phyloP scores from a whole-genome alignment of 1,140 invertebrate genomes.

The Tetranychus urticae region DNA sequence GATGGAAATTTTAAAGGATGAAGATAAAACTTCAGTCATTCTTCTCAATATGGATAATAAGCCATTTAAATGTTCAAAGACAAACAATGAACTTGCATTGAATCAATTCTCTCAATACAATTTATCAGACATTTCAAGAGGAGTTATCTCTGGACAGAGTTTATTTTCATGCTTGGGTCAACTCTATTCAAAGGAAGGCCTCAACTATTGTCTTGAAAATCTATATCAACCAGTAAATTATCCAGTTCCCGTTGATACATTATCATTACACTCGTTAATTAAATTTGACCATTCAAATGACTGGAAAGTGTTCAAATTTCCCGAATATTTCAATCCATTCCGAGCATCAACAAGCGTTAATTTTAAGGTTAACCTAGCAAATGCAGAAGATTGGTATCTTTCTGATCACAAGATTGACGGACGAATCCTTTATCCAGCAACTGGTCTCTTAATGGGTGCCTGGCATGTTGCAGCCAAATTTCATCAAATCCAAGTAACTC shows the following conservation, averaged over 20 bases:
- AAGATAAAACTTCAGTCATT: neutral
- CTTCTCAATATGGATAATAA: neutral
- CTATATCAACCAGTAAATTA: slow-evolving; percentile 47
- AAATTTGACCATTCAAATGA: slow-evolving; percentile 68
- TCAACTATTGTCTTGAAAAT: slow-evolving; percentile 20
- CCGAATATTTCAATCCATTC: slow-evolving; percentile 9
- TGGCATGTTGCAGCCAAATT: slow-evolving; percentile 59
- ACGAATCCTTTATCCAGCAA: slow-evolving; percentile 75
- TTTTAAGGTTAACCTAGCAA: slow-evolving; percentile 35
- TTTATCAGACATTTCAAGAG: neutral
- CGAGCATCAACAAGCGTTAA: neutral
- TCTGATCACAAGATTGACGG: slow-evolving; percentile 79
- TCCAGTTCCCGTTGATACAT: slow-evolving; percentile 63
- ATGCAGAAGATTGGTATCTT: slow-evolving; percentile 47
- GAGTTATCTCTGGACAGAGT: neutral
- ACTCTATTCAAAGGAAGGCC: no score
- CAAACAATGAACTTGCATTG: neutral
- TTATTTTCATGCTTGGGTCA: no score
- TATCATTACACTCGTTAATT: slow-evolving; percentile 55
- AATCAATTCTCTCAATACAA: neutral
- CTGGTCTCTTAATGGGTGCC: slow-evolving; percentile 68
- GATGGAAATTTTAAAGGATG: neutral
- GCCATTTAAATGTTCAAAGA: neutral
- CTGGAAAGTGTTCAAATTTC: slow-evolving; percentile 48
- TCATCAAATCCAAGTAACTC: neutral